A percentile compares a stretch with the other conserved stretches of the same genome.
Conservation (phyloP, 2,797 vertebrate species). For the Holocentrus rufus region DNA sequence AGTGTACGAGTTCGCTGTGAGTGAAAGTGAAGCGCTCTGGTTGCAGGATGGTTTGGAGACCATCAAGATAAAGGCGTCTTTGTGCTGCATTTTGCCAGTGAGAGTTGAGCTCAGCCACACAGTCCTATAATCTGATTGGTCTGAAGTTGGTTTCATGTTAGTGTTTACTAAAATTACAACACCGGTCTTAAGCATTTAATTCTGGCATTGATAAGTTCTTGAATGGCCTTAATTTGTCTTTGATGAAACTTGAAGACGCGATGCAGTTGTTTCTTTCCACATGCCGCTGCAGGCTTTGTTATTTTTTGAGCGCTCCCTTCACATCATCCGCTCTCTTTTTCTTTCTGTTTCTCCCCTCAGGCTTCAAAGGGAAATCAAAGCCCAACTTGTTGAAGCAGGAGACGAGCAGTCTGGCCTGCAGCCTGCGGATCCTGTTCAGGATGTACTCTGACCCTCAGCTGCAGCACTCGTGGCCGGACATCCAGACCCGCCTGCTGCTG, state of each 20-base stretch:
- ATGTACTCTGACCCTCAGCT: slow-evolving; percentile 92
- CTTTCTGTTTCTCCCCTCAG: slow-evolving; percentile 67
- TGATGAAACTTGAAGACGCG: background rate
- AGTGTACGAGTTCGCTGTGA: no score
- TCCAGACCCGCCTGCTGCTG: slow-evolving; percentile 91
- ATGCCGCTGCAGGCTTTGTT: background rate
- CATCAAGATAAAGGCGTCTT: background rate
- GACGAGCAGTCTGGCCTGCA: slow-evolving; percentile 97
- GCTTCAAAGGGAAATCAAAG: slow-evolving; percentile 99
- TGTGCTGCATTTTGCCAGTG: slow-evolving; percentile 1
- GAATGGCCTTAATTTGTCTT: background rate
- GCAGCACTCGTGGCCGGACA: slow-evolving; percentile 88
- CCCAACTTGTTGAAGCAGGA: slow-evolving; percentile 98
- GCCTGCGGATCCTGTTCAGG: slow-evolving; percentile 93
- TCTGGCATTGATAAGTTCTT: no score
- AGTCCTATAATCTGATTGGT: no score
- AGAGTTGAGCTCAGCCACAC: background rate
- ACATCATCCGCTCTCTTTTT: background rate
- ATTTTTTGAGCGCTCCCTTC: background rate
- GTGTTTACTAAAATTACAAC: no score
- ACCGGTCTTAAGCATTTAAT: no score
- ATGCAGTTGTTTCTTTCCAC: background rate
- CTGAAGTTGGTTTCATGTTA: no score
- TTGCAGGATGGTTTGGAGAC: no score
- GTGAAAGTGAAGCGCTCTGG: no score